Conservation (phyloP, 2,888 invertebrate genomes). For the Tetragonisca angustula region DNA sequence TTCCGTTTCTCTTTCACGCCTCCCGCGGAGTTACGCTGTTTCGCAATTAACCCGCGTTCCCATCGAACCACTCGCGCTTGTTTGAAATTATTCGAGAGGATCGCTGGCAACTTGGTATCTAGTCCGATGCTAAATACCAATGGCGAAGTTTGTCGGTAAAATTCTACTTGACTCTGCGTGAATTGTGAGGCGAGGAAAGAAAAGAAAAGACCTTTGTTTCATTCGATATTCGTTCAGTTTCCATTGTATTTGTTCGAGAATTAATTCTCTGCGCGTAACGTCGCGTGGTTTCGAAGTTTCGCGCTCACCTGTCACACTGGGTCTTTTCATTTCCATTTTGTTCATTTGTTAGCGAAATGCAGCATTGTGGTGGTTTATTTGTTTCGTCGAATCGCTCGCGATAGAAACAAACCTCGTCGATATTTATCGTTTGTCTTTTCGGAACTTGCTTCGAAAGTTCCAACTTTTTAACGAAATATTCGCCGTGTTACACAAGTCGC, state of each 20-base stretch:
- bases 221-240: neutral
- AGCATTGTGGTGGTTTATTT: accelerated
- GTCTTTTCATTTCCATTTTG: neutral
- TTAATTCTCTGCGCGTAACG: neutral
- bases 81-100: slow-evolving; percentile 25
- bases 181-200: neutral
- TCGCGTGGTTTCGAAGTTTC: no score
- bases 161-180: slow-evolving; percentile 6
- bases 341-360: neutral
- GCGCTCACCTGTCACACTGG: neutral
- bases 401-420: neutral
- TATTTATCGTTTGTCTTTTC: neutral
- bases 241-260: neutral
- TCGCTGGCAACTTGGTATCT: slow-evolving; percentile 22
- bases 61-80: slow-evolving; percentile 29
- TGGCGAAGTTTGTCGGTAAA: slow-evolving; percentile 4
- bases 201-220: neutral
- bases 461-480: neutral
- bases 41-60: slow-evolving; percentile 74
- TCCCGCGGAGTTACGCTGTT: slow-evolving; percentile 69
- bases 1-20: neutral
- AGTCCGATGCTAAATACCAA: slow-evolving; percentile 3
- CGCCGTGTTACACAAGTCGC: neutral
- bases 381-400: neutral
- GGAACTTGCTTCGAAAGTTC: neutral